Conservation (phyloP, 2,888 invertebrate genomes). For the Sesia apiformis region DNA sequence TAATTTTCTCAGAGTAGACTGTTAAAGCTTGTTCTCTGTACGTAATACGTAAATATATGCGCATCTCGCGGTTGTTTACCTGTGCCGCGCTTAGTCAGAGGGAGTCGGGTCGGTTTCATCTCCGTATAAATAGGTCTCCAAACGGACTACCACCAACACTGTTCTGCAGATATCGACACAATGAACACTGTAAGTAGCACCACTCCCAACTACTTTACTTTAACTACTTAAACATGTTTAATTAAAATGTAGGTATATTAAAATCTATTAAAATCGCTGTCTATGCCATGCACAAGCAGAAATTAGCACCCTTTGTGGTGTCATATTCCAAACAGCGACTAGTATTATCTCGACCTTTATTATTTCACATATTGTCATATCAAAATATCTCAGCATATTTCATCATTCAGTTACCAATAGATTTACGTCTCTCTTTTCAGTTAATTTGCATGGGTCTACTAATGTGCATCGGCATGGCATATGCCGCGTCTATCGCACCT, state of each 20-base stretch:
- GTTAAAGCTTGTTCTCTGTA: background rate
- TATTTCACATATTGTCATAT: no score
- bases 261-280: no score
- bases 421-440: slow-evolving; percentile 18
- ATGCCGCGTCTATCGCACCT: slow-evolving; percentile 11
- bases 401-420: no score
- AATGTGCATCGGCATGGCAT: slow-evolving; percentile 34
- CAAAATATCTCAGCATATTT: no score
- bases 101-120: slow-evolving; percentile 7
- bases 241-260: background rate
- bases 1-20: background rate
- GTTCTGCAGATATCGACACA: slow-evolving; percentile 26
- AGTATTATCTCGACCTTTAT: no score
- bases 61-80: slow-evolving; percentile 36
- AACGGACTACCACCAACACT: slow-evolving; percentile 21
- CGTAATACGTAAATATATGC: background rate
- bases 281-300: no score
- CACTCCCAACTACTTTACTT: background rate
- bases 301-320: no score
- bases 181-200: slow-evolving; percentile 55
- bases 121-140: slow-evolving; percentile 39
- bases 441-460: slow-evolving; percentile 27
- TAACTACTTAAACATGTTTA: background rate
- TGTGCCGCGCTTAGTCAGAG: slow-evolving; percentile 26
- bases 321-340: no score